Conservation (phyloP, 92 coral and sea anemone genomes). For the Nematostella vectensis region DNA sequence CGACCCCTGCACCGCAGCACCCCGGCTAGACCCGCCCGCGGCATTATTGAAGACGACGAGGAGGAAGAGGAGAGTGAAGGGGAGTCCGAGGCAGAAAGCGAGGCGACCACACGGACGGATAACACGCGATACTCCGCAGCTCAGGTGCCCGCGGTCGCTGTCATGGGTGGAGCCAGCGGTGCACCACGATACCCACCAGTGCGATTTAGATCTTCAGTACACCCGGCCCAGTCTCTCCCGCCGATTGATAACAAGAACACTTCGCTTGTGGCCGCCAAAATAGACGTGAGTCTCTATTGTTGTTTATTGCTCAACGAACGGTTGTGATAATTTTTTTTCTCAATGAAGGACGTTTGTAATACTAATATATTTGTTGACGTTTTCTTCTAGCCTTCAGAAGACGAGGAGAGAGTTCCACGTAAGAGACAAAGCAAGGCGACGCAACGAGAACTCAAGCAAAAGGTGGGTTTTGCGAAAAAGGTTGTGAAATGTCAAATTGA, state of each 20-base stretch:
- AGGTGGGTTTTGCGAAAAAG: no score
- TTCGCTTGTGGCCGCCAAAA: slow-evolving; percentile 76
- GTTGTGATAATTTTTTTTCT: background rate
- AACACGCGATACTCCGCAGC: slow-evolving; percentile 75
- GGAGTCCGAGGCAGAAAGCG: slow-evolving; percentile 52
- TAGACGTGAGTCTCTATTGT: slow-evolving; percentile 52
- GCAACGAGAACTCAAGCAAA: slow-evolving; percentile 62
- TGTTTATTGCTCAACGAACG: background rate
- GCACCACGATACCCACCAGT: slow-evolving; percentile 86
- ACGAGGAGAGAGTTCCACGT: slow-evolving; percentile 24
- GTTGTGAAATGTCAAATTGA: no score
- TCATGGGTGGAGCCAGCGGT: slow-evolving; percentile 85
- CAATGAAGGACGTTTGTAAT: background rate
- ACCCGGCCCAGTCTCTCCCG: slow-evolving; percentile 82
- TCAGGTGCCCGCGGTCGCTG: slow-evolving; percentile 91
- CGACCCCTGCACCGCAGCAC: slow-evolving; percentile 10
- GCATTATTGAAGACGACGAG: slow-evolving; percentile 31
- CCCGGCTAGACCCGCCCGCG: slow-evolving; percentile 15
- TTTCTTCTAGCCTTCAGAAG: slow-evolving; percentile 26
- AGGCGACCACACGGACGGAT: slow-evolving; percentile 40
- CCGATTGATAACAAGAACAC: slow-evolving; percentile 69
- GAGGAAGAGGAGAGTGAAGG: slow-evolving; percentile 33
- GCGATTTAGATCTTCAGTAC: slow-evolving; percentile 91
- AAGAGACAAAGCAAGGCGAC: slow-evolving; percentile 46
- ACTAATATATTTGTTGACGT: no score